Evolutionary conservation across 2,113 vertebrate genomes (phyloP).

Genomic region (Myotis lucifugus): DNA sequence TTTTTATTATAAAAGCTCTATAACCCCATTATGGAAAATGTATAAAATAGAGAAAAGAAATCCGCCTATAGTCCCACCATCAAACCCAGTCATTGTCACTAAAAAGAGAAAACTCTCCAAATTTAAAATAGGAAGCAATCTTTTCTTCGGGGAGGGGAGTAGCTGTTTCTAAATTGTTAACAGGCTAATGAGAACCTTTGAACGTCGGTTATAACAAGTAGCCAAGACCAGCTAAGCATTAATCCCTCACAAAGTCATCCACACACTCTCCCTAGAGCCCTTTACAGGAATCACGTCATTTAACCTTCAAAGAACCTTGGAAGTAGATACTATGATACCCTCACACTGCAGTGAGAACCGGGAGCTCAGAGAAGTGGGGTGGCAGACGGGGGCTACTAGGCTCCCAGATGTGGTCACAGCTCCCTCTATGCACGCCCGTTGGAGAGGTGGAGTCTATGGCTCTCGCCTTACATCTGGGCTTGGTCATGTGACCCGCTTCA

Average conservation of each 20-base stretch:
- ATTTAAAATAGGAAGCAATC: not conserved
- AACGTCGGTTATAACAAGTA: not conserved
- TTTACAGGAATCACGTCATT: not conserved
- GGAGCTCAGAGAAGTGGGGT: not conserved
- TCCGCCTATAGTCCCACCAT: not conserved
- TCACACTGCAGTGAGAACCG: not conserved
- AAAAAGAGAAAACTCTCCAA: not conserved
- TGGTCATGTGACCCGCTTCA: not conserved
- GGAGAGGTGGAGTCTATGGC: not conserved
- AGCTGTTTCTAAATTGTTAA: not conserved
- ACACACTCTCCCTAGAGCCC: not conserved
- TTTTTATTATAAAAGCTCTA: not conserved
- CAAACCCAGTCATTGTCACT: not conserved
- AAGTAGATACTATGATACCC: not conserved
- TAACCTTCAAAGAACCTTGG: not conserved
- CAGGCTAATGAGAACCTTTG: not conserved
- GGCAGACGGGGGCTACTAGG: not conserved
- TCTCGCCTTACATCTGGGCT: not conserved
- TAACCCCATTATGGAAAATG: not conserved
- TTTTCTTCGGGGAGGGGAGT: not conserved
- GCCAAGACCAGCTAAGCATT: not conserved
- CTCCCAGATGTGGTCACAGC: not conserved
- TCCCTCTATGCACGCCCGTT: not conserved
- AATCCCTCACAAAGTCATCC: not conserved
- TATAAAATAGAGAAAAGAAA: constrained; percentile 10